Evolutionary conservation across 2,113 vertebrate species (phyloP).

Genomic region (Phrynosoma blainvillii): DNA sequence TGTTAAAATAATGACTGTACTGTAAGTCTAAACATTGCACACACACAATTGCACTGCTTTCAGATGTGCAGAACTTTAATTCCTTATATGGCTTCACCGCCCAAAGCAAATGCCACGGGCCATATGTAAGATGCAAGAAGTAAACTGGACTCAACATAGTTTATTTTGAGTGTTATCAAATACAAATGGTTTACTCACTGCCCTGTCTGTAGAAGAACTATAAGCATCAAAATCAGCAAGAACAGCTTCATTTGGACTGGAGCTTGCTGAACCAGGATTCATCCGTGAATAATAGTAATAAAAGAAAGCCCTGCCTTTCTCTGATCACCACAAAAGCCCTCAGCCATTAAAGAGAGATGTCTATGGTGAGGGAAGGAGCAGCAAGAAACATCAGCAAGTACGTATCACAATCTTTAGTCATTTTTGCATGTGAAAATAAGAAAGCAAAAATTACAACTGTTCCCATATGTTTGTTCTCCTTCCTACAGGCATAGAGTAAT

Average conservation of each 20-base stretch:
- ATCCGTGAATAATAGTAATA: not conserved
- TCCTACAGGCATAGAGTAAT: not conserved
- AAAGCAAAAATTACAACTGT: not conserved
- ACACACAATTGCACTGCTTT: fast-evolving
- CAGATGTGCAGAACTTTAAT: slow-evolving; percentile 1
- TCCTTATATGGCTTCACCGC: not conserved
- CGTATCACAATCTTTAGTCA: not conserved
- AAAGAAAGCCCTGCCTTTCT: not conserved
- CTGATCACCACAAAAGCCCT: no score
- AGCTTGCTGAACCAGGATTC: not conserved
- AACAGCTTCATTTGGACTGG: not conserved
- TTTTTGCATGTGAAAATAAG: not conserved
- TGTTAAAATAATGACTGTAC: slow-evolving; percentile 73
- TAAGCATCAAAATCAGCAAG: not conserved
- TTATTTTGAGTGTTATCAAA: not conserved
- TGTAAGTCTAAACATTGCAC: slow-evolving; percentile 44
- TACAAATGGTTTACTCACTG: not conserved
- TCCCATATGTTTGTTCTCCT: no score
- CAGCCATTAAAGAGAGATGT: no score
- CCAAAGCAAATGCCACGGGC: not conserved
- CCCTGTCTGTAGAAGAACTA: fast-evolving
- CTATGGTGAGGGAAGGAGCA: not conserved
- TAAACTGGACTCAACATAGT: not conserved
- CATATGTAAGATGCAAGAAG: slow-evolving; percentile 8
- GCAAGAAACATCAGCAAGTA: not conserved